phyloP scores from a whole-genome alignment of 2,113 vertebrate species.

The Penelope pileata region DNA sequence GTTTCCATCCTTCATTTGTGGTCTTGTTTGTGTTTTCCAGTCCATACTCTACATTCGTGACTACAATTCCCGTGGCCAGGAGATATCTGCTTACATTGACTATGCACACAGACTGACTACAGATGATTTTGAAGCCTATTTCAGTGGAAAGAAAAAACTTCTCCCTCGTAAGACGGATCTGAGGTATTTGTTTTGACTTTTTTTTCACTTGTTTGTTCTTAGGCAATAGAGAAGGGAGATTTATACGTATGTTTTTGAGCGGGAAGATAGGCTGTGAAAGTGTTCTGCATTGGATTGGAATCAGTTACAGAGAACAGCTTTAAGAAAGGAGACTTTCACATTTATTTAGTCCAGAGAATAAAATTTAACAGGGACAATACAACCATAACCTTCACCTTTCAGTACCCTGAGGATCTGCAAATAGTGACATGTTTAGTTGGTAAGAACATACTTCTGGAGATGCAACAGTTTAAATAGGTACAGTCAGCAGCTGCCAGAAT shows the following conservation, averaged over 20 bases:
- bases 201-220: not conserved
- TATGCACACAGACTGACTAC: slow-evolving; percentile 85
- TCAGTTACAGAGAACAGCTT: not conserved
- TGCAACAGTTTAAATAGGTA: not conserved
- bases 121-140: slow-evolving; percentile 87
- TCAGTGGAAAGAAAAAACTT: slow-evolving; percentile 84
- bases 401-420: not conserved
- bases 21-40: slow-evolving; percentile 72
- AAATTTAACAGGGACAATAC: too few relatives aligned
- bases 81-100: slow-evolving; percentile 91
- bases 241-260: not conserved
- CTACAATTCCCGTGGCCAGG: slow-evolving; percentile 81
- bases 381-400: not conserved
- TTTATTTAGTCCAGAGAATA: not conserved
- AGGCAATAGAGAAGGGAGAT: not conserved
- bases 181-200: slow-evolving; percentile 76
- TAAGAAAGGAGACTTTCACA: not conserved
- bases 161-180: slow-evolving; percentile 84
- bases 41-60: slow-evolving; percentile 91
- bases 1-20: not conserved
- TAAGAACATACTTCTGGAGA: not conserved
- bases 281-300: not conserved
- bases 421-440: rapidly evolving
- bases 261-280: not conserved
- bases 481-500: too few relatives aligned